Evolutionary conservation across 2,113 vertebrate genomes (phyloP), one percentile per base, ranked within the genome.

Genomic region (Callithrix jacchus): DNA sequence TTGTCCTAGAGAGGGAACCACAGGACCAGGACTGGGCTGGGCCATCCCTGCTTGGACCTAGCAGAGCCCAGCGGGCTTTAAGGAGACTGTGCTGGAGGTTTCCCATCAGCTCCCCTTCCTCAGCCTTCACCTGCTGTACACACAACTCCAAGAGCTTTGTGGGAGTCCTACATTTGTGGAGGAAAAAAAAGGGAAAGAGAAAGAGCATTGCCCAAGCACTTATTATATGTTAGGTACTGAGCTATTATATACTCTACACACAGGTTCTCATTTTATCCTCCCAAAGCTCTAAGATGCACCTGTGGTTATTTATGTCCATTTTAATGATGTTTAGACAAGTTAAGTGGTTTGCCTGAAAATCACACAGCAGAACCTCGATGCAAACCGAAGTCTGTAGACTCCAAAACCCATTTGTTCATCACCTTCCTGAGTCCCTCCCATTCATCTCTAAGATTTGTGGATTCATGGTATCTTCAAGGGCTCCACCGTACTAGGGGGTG

Each of bases 1-100:
- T 73, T 52, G 66, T 91, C 87, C 54, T 54, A 47, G 66, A 89
- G 40, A 88, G 54, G 81, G 45, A 85, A n/a, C 74, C 56, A 40
- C 4, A 83, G 77, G 32, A 37, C 5, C 30, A 68, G 66, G 66
- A 68, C 6, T 35, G 45, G 85, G 64, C 84, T 70, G 73, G 82
- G 70, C 89, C 79, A 5, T 47, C 66, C 42, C 81, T 91, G 17
- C 20, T 23, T 21, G 8, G 77, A 45, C 84, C 45, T 54, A 3
- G 47, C 37, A 16, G 56, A 84, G 42, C 35, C n/a, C 2, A 49
- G 79, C 2, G 25, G 66, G 25, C 47, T 87, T 71, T 20, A 79
- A 42, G 37, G 9, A 35, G 35, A 13, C 20, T 30, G n/a, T 68
- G n/a, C 56, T 49, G 10, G 40, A 54, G 64, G 20, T 8, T 5